Evolutionary conservation across 53 echinoderm and acorn worm species (phyloP).

Genomic region (Arbacia lixula): DNA sequence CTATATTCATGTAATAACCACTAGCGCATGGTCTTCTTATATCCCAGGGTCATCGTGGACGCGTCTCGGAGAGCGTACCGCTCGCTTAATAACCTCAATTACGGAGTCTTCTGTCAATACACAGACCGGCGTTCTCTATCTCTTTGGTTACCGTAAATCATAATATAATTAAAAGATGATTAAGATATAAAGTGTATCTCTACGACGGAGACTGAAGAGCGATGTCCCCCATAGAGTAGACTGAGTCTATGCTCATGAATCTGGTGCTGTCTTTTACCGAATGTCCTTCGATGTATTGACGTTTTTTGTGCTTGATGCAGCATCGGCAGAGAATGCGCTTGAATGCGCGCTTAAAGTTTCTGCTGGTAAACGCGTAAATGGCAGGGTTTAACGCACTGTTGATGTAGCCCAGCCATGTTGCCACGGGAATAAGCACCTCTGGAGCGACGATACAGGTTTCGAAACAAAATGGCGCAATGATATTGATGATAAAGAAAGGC

Average conservation of each 20-base stretch:
- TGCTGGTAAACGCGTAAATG: conserved; percentile 84
- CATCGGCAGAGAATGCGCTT: conserved; percentile 73
- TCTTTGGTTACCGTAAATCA: conserved; percentile 21
- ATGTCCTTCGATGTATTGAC: conserved; percentile 44
- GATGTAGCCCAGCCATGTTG: conserved; percentile 79
- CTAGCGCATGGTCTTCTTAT: too few relatives aligned
- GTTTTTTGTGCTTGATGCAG: background rate
- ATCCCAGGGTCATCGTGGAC: too few relatives aligned
- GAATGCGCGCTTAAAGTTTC: conserved; percentile 79
- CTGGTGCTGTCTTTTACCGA: conserved; percentile 53
- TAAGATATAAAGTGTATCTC: background rate
- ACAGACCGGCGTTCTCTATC: too few relatives aligned
- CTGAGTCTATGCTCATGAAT: conserved; percentile 51
- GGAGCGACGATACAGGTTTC: conserved; percentile 67
- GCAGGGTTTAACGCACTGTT: conserved; percentile 82
- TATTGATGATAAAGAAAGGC: conserved; percentile 85
- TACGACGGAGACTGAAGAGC: conserved; percentile 24
- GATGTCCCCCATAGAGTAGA: conserved; percentile 51
- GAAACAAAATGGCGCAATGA: conserved; percentile 72
- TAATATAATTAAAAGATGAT: background rate
- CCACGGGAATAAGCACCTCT: conserved; percentile 63
- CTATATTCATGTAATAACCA: too few relatives aligned
- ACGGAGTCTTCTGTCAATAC: background rate
- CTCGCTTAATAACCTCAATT: background rate
- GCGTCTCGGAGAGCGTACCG: too few relatives aligned